These are phyloP conservation scores for Drosophila cognata DNA, from an alignment of 2,888 invertebrate species.

Conservation along the genomic window DNA sequence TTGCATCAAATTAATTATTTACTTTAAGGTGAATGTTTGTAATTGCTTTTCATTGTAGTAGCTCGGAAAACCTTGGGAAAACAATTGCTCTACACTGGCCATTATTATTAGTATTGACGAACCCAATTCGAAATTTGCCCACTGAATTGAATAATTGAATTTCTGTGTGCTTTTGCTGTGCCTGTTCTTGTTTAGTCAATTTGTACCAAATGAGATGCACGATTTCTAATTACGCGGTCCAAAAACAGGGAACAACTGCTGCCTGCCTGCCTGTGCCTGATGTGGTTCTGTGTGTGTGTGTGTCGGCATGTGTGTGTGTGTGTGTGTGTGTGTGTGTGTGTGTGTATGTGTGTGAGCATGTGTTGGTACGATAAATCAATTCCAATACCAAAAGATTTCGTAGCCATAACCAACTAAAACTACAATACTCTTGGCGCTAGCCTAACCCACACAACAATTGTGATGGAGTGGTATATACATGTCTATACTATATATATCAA, in stretches of 20 bases:
- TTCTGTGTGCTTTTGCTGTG: neutral
- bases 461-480: neutral
- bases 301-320: neutral
- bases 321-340: neutral
- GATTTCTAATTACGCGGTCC: constrained; percentile 23
- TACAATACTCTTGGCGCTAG: constrained; percentile 8
- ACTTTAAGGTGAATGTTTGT: constrained; percentile 7
- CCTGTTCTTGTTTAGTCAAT: neutral
- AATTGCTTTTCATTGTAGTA: neutral
- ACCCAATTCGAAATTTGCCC: neutral
- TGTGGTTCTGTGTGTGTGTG: neutral
- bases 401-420: constrained; percentile 28
- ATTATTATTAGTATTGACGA: constrained; percentile 1
- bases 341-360: neutral
- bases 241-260: constrained; percentile 10
- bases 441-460: constrained; percentile 4
- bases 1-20: constrained; percentile 53
- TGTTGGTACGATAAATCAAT: constrained; percentile 35
- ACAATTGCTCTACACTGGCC: neutral
- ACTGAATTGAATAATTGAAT: constrained; percentile 20
- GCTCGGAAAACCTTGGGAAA: neutral
- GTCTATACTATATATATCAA: neutral
- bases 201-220: constrained; percentile 18
- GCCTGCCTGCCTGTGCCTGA: neutral
- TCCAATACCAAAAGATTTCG: constrained; percentile 41